Evolutionary conservation across 2,797 vertebrate genomes (phyloP).

Genomic region (Gallirallus australis): DNA sequence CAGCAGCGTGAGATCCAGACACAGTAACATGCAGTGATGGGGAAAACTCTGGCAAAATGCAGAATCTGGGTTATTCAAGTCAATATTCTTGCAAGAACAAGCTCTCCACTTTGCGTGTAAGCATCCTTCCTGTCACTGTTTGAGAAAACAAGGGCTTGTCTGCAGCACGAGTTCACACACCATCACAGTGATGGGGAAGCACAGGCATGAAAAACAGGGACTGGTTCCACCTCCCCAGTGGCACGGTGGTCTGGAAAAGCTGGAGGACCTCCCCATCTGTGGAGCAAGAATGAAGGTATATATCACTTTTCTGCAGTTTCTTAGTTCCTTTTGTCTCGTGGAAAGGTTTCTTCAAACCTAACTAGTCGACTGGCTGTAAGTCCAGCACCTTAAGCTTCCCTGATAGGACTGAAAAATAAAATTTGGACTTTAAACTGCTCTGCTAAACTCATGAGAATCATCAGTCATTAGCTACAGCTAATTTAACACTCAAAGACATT

Average conservation of each 20-base stretch:
- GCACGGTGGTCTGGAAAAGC: not conserved
- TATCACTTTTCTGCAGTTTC: not conserved
- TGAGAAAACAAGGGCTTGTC: not conserved
- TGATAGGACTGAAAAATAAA: not conserved
- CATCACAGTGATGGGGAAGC: not conserved
- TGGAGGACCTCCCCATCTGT: not conserved
- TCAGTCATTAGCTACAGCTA: not conserved
- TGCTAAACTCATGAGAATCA: not conserved
- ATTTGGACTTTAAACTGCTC: not conserved
- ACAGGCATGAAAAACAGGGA: not conserved
- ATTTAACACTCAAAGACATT: not conserved
- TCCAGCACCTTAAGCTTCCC: not conserved
- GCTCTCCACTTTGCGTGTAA: not conserved
- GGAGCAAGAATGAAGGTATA: not conserved
- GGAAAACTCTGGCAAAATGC: not conserved
- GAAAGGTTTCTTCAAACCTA: not conserved
- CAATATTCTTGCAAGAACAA: not conserved
- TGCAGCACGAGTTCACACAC: not conserved
- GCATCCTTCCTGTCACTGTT: not conserved
- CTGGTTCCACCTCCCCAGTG: not conserved
- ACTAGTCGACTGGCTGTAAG: not conserved
- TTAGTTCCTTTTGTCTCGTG: not conserved
- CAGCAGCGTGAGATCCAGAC: not conserved
- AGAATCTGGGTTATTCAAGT: not conserved
- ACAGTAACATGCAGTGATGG: accelerated